Conservation (phyloP, 2,888 invertebrate genomes). For the Margaritifera margaritifera region DNA sequence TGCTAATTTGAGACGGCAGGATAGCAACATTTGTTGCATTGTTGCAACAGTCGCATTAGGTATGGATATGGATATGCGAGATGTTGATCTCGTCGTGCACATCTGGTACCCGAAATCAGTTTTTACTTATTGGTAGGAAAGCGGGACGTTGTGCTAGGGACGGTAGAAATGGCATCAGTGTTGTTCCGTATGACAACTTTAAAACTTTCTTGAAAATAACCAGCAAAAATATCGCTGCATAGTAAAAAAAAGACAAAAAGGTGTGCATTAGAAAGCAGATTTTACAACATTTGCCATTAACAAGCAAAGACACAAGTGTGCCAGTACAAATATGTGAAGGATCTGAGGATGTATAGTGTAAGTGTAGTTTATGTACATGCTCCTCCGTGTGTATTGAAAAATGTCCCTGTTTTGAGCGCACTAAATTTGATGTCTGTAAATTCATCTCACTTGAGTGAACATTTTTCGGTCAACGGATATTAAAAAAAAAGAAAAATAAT, state of each 20-base stretch:
- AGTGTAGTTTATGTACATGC: no score
- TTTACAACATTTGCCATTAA: conserved; percentile 3
- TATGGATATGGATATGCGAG: conserved; percentile 33
- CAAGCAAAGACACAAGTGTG: no score
- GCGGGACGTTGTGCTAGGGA: no score
- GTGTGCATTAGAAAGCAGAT: conserved; percentile 15
- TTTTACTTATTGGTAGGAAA: conserved; percentile 31
- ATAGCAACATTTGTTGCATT: conserved; percentile 20
- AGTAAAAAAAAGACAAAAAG: conserved; percentile 8
- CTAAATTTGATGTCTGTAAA: no score
- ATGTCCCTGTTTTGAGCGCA: no score
- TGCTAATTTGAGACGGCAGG: conserved; percentile 10
- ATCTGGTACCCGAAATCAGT: conserved; percentile 29
- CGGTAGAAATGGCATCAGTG: conserved; percentile 13
- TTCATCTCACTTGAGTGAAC: no score
- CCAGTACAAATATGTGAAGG: no score
- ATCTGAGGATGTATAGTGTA: no score
- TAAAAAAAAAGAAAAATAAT: no score
- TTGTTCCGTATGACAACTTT: conserved; percentile 19
- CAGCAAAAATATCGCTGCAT: conserved; percentile 12
- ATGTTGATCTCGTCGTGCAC: conserved; percentile 21
- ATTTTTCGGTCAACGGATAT: no score
- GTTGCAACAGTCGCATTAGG: conserved; percentile 32
- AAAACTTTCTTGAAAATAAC: conserved; percentile 23
- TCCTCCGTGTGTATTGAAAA: no score